Conservation (phyloP, 2,113 vertebrate species). For the Cephalopterus ornatus region DNA sequence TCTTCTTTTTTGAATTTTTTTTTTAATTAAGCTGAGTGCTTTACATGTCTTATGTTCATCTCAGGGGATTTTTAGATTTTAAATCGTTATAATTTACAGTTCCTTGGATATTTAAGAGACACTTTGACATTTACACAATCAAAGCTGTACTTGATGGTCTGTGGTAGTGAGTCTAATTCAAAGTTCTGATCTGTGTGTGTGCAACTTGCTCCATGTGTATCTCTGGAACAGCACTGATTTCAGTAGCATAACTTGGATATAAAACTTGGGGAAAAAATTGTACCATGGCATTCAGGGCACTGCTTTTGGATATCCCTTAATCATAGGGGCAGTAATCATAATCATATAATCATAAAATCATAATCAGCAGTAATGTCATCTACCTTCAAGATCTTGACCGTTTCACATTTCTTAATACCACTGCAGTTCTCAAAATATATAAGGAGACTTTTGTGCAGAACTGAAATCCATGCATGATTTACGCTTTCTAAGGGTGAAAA, state of each 20-base stretch:
- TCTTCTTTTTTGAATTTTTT: not conserved
- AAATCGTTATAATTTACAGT: not conserved
- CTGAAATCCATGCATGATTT: not conserved
- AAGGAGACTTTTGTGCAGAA: not conserved
- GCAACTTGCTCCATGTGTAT: not conserved
- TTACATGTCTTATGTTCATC: not conserved
- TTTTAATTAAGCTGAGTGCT: not conserved
- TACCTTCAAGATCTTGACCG: not conserved
- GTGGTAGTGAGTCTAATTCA: not conserved
- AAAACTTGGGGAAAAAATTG: not conserved
- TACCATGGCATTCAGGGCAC: not conserved
- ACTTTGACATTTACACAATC: not conserved
- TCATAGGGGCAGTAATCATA: not conserved
- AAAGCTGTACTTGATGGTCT: not conserved
- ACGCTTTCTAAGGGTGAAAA: not conserved
- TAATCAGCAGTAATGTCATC: not conserved
- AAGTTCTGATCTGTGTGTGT: not conserved
- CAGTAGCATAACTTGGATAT: not conserved
- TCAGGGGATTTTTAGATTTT: not conserved
- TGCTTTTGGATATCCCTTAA: not conserved
- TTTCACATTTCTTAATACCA: not conserved
- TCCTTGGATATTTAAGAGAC: not conserved
- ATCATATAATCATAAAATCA: not conserved
- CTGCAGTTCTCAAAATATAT: not conserved
- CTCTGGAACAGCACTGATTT: not conserved